Conservation (phyloP, 1,140 invertebrate species). For the Neodiprion lecontei region DNA sequence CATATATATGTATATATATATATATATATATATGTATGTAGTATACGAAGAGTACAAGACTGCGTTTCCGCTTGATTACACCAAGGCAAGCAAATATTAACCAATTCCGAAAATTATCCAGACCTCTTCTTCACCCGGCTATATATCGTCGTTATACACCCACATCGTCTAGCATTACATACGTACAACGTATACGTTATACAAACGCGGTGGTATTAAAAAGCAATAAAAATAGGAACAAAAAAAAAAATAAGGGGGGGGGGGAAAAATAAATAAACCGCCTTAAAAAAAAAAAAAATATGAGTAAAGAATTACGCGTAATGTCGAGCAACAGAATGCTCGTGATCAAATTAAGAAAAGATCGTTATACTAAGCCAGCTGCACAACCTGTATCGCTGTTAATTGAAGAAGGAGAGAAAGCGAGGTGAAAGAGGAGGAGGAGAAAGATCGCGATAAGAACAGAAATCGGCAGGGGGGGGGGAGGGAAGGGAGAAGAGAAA, state of each 20-base stretch:
- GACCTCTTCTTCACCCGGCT: not conserved
- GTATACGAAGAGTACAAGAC: not conserved
- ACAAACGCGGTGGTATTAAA: not conserved
- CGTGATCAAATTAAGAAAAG: slow-evolving; percentile 11
- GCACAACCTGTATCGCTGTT: not conserved
- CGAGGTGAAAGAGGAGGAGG: not conserved
- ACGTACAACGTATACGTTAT: not conserved
- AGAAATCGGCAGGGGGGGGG: slow-evolving; percentile 23
- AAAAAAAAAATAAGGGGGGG: too few species aligned
- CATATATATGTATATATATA: not conserved
- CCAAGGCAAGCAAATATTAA: slow-evolving; percentile 1
- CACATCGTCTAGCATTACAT: too few species aligned
- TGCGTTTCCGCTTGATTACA: slow-evolving; percentile 8
- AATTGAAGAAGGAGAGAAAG: slow-evolving; percentile 8
- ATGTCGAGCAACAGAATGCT: not conserved
- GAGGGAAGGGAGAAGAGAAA: slow-evolving; percentile 31
- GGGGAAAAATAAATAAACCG: too few species aligned
- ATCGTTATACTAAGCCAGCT: not conserved
- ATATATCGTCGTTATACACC: not conserved
- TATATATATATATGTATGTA: not conserved
- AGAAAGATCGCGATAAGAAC: slow-evolving; percentile 13
- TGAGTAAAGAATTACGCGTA: too few species aligned
- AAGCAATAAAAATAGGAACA: not conserved
- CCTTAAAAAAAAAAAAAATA: too few species aligned
- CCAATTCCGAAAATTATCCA: slow-evolving; percentile 1